Base-by-base conservation (phyloP, 2,888 invertebrate genomes). In the Lamellibrachia satsuma region DNA sequence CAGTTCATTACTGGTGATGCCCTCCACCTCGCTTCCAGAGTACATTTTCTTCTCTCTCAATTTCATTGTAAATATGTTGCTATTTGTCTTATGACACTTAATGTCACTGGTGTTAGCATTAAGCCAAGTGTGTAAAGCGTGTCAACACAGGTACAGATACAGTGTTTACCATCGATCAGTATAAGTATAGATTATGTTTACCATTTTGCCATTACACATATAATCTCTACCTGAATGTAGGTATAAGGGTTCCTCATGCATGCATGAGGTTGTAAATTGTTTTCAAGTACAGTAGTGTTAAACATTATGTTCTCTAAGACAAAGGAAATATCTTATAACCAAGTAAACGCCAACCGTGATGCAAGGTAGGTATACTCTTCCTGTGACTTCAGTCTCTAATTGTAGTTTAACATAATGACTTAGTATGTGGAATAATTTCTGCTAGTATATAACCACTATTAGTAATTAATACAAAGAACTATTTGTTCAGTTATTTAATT, bases 351-450 rank as follows among this genome's bases (percentile, higher is more conserved):
- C 75, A 75, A 75, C 75, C n/a, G 75, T 75, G 75, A 75, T 75
- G 75, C 75, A 75, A 75, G 75, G 75, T 75, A 75, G 75, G 75
- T 75, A 75, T 75, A 75, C 15, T 75, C 75, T 75, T 75, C 15
- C n/a, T 75, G 75, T 15, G n/a, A 15, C n/a, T 22, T 75, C n/a
- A 75, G 22, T 75, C 15, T 75, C 75, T 6, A 75, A 75, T 75
- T 75, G 4, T 75, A 15, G 4, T 11, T 75, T 75, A 75, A 6
- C 15, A 22, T 75, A 22, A 6, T 75, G n/a, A n/a, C 75, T 75
- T 75, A 3, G 22, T 11, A 60, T 11, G 22, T 60, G 22, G 15
- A 9, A 60, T 15, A 60, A 60, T 8, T 57, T 75, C 15, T 60
- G 75, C 75, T n/a, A 22, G n/a, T n/a, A 75, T 75, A 75, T 75